These are phyloP conservation scores for Pelecanoides urinatrix DNA, from an alignment of 2,113 vertebrate species.

Conservation along the genomic window DNA sequence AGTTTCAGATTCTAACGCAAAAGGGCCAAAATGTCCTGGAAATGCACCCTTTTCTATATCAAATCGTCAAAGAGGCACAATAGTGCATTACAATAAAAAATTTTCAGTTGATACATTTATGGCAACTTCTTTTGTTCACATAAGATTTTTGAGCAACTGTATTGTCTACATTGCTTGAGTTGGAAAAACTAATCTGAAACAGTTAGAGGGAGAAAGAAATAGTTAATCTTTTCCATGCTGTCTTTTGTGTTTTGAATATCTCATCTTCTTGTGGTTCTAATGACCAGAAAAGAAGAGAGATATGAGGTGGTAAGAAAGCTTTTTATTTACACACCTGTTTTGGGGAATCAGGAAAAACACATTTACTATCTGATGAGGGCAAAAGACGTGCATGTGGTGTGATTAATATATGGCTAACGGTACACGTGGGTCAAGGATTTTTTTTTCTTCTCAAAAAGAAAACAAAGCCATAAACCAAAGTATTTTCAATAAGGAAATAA, in stretches of 20 bases:
- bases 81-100: not conserved
- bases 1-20: not conserved
- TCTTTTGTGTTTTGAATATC: not conserved
- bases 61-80: not conserved
- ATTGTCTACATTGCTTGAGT: not conserved
- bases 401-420: not conserved
- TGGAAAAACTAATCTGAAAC: not conserved
- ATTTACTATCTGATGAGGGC: not conserved
- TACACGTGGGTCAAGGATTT: not conserved
- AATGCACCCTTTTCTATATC: not conserved
- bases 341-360: not conserved
- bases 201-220: not conserved
- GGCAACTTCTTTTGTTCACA: not conserved
- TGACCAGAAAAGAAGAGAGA: not conserved
- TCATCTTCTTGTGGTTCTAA: not conserved
- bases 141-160: not conserved
- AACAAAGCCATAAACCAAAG: not conserved
- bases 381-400: not conserved
- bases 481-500: not conserved
- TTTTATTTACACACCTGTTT: not conserved
- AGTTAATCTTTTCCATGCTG: not conserved
- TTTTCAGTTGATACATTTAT: fast-evolving
- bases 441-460: not conserved
- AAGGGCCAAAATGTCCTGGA: not conserved
- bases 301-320: not conserved